Evolutionary conservation across 2,113 vertebrate genomes (phyloP).

Genomic region (Etheostoma spectabile): DNA sequence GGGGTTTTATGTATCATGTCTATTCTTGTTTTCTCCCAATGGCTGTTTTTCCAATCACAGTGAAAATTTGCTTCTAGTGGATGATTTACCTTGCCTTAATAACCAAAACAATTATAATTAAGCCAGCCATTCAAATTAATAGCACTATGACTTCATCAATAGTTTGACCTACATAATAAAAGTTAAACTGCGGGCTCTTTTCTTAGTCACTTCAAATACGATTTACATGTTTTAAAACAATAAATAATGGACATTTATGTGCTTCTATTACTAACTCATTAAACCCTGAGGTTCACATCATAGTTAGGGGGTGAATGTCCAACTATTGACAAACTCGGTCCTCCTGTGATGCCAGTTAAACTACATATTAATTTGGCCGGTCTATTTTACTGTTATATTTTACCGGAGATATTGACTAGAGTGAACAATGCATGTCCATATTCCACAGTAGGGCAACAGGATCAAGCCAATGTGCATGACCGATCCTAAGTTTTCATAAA

Average conservation of each 20-base stretch:
- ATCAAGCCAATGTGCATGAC: constrained; percentile 58
- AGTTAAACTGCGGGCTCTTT: not conserved
- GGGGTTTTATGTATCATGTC: too few species aligned
- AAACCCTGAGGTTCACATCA: constrained; percentile 58
- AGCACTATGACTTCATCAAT: constrained; percentile 19
- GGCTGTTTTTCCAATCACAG: constrained; percentile 73
- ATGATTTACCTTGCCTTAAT: constrained; percentile 12
- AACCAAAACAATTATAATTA: constrained; percentile 6
- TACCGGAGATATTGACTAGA: constrained; percentile 7
- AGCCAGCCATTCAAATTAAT: constrained; percentile 34
- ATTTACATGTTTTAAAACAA: constrained; percentile 35
- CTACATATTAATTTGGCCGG: constrained; percentile 35
- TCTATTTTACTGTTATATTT: constrained; percentile 23
- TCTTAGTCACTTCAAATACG: constrained; percentile 5
- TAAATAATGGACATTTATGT: constrained; percentile 40
- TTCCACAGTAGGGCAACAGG: constrained; percentile 72
- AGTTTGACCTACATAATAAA: not conserved
- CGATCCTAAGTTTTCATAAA: constrained; percentile 62
- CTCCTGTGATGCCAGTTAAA: constrained; percentile 50
- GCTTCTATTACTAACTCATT: constrained; percentile 25
- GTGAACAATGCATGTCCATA: constrained; percentile 24
- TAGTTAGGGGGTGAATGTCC: constrained; percentile 21
- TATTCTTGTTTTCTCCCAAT: constrained; percentile 40
- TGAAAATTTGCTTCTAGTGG: constrained; percentile 46
- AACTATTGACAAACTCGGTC: constrained; percentile 25